These are phyloP conservation scores for Neoscelio sp. DNA, from an alignment of 2,888 invertebrate genomes.

Conservation along the genomic window DNA sequence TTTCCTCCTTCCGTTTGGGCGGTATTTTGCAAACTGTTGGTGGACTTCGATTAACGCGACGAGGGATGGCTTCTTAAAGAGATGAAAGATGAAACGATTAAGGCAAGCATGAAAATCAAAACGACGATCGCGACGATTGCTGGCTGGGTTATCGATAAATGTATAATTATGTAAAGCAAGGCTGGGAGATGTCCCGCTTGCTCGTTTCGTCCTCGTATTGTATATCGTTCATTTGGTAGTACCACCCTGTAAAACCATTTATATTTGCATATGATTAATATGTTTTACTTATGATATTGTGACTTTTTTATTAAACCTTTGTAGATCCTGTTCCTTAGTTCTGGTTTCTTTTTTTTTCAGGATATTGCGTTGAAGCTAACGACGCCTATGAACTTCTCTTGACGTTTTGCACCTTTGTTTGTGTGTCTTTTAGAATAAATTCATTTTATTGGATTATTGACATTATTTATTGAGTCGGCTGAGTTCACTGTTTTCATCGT, in stretches of 20 bases:
- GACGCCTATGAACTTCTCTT: too few species aligned
- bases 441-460: too few species aligned
- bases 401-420: too few species aligned
- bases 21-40: slow-evolving; percentile 65
- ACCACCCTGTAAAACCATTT: slow-evolving; percentile 81
- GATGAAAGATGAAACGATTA: too few species aligned
- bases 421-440: too few species aligned
- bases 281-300: slow-evolving; percentile 79
- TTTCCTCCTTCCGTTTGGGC: slow-evolving; percentile 68
- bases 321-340: neutral
- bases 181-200: slow-evolving; percentile 43
- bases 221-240: slow-evolving; percentile 79
- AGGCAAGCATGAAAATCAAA: slow-evolving; percentile 43
- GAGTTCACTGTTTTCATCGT: too few species aligned
- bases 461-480: too few species aligned
- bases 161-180: slow-evolving; percentile 59
- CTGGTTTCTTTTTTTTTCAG: neutral
- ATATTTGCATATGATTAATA: slow-evolving; percentile 82
- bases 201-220: slow-evolving; percentile 77
- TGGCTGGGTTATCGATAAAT: slow-evolving; percentile 45
- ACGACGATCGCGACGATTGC: slow-evolving; percentile 27
- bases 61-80: too few species aligned
- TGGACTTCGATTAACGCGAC: slow-evolving; percentile 59
- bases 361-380: too few species aligned
- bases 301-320: slow-evolving; percentile 12